Conservation (phyloP, 2,888 invertebrate species). For the Cenopis cana region DNA sequence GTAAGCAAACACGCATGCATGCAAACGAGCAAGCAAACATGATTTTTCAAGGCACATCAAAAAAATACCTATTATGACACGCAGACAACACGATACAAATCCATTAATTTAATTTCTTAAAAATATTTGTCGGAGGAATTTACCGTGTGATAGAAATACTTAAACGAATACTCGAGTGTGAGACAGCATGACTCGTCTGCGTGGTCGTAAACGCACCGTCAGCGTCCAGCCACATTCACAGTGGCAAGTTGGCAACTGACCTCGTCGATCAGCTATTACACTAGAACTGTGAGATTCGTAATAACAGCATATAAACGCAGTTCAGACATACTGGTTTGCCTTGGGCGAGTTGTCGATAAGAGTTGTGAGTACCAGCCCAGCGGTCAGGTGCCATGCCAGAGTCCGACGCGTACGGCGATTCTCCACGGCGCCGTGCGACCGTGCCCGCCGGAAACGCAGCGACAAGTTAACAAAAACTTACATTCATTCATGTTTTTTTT, state of each 20-base stretch:
- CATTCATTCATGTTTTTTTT: constrained; percentile 78
- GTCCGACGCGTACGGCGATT: constrained; percentile 81
- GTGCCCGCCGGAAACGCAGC: constrained; percentile 78
- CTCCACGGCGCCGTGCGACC: constrained; percentile 76
- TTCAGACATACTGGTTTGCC: not conserved
- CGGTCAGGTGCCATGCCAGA: constrained; percentile 60
- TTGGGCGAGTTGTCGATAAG: not conserved
- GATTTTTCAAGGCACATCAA: too few species aligned
- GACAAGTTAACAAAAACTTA: constrained; percentile 83
- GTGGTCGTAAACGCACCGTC: constrained; percentile 30
- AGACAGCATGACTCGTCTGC: constrained; percentile 17
- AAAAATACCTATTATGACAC: not conserved
- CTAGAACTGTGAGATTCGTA: not conserved
- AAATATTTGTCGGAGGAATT: not conserved
- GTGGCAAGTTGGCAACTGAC: not conserved
- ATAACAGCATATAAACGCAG: not conserved
- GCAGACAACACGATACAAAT: not conserved
- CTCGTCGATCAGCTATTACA: not conserved
- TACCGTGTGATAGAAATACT: constrained; percentile 10
- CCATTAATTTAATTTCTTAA: not conserved
- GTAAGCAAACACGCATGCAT: too few species aligned
- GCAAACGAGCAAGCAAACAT: too few species aligned
- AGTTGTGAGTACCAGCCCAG: constrained; percentile 1
- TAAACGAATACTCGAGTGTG: constrained; percentile 5
- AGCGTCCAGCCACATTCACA: constrained; percentile 45